phyloP scores from a whole-genome alignment of 2,113 vertebrate genomes.

The Dicaeum eximium region DNA sequence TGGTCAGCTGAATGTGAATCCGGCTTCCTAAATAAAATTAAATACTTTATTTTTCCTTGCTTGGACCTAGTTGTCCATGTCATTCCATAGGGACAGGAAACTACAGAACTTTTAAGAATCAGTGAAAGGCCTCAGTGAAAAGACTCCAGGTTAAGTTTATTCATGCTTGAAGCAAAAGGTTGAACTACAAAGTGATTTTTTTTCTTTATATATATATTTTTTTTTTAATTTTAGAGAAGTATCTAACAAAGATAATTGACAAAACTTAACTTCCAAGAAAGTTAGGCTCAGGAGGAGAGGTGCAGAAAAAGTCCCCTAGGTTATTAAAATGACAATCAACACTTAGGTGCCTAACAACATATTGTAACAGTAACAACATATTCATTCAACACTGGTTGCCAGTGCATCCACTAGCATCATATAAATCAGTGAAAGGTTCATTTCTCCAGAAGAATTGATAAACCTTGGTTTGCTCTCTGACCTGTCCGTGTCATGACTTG shows the following conservation, averaged over 20 bases:
- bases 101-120: background rate
- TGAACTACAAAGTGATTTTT: background rate
- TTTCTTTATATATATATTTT: background rate
- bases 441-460: background rate
- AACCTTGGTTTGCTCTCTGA: background rate
- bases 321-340: background rate
- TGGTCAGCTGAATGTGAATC: background rate
- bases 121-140: background rate
- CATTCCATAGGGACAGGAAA: background rate
- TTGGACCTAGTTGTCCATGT: background rate
- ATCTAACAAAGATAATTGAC: background rate
- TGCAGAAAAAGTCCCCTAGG: background rate
- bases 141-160: background rate
- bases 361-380: background rate
- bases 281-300: background rate
- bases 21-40: background rate
- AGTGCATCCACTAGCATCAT: background rate
- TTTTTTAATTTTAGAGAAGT: background rate
- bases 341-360: rapidly evolving
- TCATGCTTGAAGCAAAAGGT: rapidly evolving
- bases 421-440: background rate
- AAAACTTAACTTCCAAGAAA: background rate
- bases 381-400: background rate
- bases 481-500: background rate
- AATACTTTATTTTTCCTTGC: background rate